Conservation (phyloP, 2,113 vertebrate genomes). For the Psittacula cyanocephala region DNA sequence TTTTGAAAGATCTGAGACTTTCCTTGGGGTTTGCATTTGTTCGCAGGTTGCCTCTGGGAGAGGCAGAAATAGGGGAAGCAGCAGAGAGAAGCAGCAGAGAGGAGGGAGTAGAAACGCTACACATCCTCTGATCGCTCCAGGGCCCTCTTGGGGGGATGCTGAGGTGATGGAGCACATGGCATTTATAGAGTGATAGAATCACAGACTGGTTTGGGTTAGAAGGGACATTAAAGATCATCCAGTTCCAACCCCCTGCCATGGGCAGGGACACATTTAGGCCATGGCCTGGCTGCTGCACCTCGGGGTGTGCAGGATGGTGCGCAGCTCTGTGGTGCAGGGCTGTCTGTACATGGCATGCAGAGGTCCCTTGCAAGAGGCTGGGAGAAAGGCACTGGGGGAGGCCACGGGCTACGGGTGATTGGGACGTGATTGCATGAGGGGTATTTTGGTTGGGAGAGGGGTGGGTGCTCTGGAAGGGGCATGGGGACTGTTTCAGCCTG, state of each 20-base stretch:
- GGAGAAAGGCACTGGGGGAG: not conserved
- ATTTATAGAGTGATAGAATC: not conserved
- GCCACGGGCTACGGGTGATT: accelerated
- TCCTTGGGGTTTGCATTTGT: not conserved
- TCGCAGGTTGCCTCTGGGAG: not conserved
- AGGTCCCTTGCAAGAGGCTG: not conserved
- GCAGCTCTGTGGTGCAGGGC: not conserved
- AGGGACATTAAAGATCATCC: not conserved
- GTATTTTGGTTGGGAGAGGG: not conserved
- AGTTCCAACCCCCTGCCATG: not conserved
- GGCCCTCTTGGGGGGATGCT: not conserved
- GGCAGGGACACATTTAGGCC: not conserved
- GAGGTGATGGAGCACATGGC: not conserved
- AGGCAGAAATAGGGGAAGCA: not conserved
- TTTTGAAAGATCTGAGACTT: not conserved
- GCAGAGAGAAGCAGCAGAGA: not conserved
- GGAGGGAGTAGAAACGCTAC: not conserved
- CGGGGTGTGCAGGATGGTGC: accelerated
- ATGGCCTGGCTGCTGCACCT: not conserved
- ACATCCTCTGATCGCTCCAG: not conserved
- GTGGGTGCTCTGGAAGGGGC: not conserved
- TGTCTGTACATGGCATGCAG: not conserved
- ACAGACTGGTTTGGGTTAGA: not conserved
- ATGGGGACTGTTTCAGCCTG: not conserved
- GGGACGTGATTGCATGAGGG: too few species aligned